phyloP scores from a whole-genome alignment of 2,797 vertebrate genomes.

The Liasis olivaceus region DNA sequence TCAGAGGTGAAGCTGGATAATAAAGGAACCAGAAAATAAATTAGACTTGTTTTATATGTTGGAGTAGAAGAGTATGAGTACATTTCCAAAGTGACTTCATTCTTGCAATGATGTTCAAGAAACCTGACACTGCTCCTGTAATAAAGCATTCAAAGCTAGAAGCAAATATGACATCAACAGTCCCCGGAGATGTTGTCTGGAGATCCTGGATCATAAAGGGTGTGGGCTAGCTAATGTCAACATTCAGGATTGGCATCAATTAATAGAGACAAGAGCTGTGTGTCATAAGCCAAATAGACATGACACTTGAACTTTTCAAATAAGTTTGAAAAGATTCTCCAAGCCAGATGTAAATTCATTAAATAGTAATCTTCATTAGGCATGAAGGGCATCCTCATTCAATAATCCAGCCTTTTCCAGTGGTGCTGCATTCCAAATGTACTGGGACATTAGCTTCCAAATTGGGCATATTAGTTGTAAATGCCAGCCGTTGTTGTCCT shows the following conservation, averaged over 20 bases:
- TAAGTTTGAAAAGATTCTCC: constrained; percentile 41
- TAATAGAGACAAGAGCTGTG: constrained; percentile 19
- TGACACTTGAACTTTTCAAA: constrained; percentile 40
- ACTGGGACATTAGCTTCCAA: background rate
- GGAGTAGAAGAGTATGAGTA: background rate
- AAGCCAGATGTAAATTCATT: background rate
- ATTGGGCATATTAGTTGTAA: background rate
- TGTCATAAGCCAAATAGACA: constrained; percentile 40
- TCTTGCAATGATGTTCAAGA: background rate
- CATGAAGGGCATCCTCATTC: background rate
- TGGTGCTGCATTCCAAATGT: background rate
- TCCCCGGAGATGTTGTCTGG: constrained; percentile 13
- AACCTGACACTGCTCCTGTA: background rate
- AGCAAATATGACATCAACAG: constrained; percentile 27
- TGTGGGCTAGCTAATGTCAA: constrained; percentile 43
- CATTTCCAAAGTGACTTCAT: background rate
- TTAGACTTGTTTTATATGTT: background rate
- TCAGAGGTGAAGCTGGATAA: background rate
- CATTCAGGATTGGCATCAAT: constrained; percentile 48
- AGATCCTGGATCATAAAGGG: constrained; percentile 24
- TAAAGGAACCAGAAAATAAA: background rate
- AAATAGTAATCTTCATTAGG: background rate
- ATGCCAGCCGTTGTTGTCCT: background rate
- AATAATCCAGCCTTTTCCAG: background rate
- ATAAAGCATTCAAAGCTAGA: constrained; percentile 34